phyloP scores from a whole-genome alignment of 2,113 vertebrate species.

The Erpornis zantholeuca region DNA sequence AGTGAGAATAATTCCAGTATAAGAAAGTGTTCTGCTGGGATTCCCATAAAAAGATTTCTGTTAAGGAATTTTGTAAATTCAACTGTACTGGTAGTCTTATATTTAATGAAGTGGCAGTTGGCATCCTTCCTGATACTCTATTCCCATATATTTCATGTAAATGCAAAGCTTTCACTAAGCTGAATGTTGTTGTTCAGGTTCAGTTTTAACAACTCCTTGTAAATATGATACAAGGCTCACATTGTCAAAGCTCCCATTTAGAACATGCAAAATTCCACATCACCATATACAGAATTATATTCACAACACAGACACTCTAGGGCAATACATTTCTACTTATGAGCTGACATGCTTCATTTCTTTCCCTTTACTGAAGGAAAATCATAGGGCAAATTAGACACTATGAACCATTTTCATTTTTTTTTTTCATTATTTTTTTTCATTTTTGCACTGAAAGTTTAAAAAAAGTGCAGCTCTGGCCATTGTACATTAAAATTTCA shows the following conservation, averaged over 20 bases:
- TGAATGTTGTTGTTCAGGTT: constrained; percentile 6
- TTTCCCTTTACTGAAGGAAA: neutral
- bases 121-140: constrained; percentile 13
- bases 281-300: neutral
- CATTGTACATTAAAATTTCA: neutral
- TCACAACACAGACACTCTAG: neutral
- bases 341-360: neutral
- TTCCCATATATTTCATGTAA: constrained; percentile 17
- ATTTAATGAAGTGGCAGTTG: constrained; percentile 19
- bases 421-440: neutral
- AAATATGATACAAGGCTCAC: neutral
- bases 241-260: constrained; percentile 4
- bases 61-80: constrained; percentile 20
- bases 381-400: neutral
- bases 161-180: neutral
- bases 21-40: constrained; percentile 6
- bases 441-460: neutral
- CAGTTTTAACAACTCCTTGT: constrained; percentile 14
- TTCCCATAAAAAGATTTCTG: constrained; percentile 14
- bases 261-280: neutral
- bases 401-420: neutral
- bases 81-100: neutral
- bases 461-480: neutral
- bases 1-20: neutral
- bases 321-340: neutral